Percentiles rank a stretch among this genome's conserved stretches.
Conservation (phyloP, 2,797 vertebrate species). For the Hippoglossus hippoglossus region DNA sequence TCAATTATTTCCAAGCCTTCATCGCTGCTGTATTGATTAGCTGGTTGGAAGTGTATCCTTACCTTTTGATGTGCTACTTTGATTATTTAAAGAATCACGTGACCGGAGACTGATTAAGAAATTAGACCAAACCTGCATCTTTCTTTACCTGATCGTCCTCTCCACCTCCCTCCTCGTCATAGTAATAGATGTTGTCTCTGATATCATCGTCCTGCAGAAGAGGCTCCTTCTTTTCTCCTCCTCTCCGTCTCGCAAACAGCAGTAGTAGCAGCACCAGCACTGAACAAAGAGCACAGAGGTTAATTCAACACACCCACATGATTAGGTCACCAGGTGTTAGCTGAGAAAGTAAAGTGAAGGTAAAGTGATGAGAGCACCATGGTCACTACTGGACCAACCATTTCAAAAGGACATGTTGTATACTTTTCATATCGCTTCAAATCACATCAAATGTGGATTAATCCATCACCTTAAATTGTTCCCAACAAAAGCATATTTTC, state of each 20-base stretch:
- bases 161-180: conserved; percentile 94
- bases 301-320: not conserved
- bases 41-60: not conserved
- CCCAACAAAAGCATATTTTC: too few relatives aligned
- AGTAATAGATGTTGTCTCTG: conserved; percentile 93
- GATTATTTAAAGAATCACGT: too few relatives aligned
- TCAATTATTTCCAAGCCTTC: too few relatives aligned
- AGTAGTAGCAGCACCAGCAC: conserved; percentile 88
- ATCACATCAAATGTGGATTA: too few relatives aligned
- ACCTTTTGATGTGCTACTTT: not conserved
- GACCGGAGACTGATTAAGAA: not conserved
- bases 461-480: too few relatives aligned
- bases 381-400: not conserved
- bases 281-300: conserved; percentile 50
- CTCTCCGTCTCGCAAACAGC: conserved; percentile 82
- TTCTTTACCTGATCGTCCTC: conserved; percentile 94
- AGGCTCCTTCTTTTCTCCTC: conserved; percentile 86
- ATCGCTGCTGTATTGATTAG: not conserved
- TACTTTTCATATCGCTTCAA: too few relatives aligned
- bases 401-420: not conserved
- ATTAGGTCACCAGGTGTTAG: not conserved
- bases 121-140: not conserved
- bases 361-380: too few relatives aligned
- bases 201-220: conserved; percentile 88
- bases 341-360: not conserved